Percentiles rank a stretch among this genome's conserved stretches.
Evolutionary conservation across 1,140 invertebrate genomes (phyloP).

Genomic region (Pseudomyrmex cubaensis): DNA sequence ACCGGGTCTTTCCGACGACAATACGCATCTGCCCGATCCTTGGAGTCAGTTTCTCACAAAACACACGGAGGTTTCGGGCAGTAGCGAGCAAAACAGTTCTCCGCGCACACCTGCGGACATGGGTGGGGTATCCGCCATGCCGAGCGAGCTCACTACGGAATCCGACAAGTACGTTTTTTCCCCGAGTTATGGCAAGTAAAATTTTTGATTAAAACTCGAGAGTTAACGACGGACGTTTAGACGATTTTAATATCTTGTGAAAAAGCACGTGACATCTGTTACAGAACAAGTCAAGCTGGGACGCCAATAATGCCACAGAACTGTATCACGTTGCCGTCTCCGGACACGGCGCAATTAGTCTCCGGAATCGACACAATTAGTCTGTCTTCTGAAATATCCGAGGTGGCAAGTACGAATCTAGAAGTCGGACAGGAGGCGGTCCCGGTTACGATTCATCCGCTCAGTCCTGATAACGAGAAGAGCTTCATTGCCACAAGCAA

Average conservation of each 20-base stretch:
- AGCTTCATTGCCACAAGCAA: slow-evolving; percentile 65
- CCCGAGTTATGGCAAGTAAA: not conserved
- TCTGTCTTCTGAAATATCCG: slow-evolving; percentile 78
- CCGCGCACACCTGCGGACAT: slow-evolving; percentile 87
- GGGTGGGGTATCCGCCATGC: slow-evolving; percentile 85
- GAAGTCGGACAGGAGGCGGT: slow-evolving; percentile 86
- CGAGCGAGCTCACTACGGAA: slow-evolving; percentile 82
- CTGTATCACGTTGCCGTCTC: slow-evolving; percentile 74
- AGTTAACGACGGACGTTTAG: slow-evolving; percentile 11
- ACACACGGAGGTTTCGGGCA: slow-evolving; percentile 84
- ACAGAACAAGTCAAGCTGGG: slow-evolving; percentile 82
- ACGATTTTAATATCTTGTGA: not conserved
- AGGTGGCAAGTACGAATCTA: slow-evolving; percentile 70
- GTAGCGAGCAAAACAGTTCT: slow-evolving; percentile 88
- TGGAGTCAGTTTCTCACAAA: slow-evolving; percentile 93
- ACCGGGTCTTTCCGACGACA: slow-evolving; percentile 85
- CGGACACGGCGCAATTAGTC: slow-evolving; percentile 68
- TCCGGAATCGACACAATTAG: slow-evolving; percentile 72
- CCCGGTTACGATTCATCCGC: slow-evolving; percentile 86
- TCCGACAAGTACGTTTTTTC: slow-evolving; percentile 78
- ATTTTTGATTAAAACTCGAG: too few relatives aligned
- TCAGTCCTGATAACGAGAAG: slow-evolving; percentile 87
- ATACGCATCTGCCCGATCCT: slow-evolving; percentile 90
- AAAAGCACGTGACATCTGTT: slow-evolving; percentile 38
- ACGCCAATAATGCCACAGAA: slow-evolving; percentile 80